Evolutionary conservation across 2,888 invertebrate species (phyloP).

Genomic region (Pristionchus fissidentatus): DNA sequence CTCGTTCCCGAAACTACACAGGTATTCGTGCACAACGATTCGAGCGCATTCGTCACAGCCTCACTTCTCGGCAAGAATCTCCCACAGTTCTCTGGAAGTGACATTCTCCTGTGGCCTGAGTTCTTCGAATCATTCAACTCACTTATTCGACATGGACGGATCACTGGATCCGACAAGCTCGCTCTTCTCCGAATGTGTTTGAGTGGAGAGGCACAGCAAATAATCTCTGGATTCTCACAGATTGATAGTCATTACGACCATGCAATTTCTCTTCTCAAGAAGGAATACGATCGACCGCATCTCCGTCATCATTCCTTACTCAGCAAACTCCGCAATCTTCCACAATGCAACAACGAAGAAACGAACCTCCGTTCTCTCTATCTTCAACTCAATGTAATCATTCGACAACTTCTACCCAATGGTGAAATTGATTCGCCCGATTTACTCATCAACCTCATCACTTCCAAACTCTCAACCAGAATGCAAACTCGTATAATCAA

Average conservation of each 20-base stretch:
- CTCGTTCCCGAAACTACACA: no score
- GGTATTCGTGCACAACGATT: no score
- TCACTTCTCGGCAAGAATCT: not conserved
- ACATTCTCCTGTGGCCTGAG: not conserved
- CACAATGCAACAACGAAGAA: not conserved
- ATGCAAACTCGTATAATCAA: not conserved
- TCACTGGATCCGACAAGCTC: not conserved
- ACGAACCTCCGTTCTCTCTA: not conserved
- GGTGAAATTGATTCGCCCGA: conserved; percentile 1
- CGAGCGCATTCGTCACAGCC: conserved; percentile 14
- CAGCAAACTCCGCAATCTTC: not conserved
- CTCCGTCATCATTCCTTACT: conserved; percentile 1
- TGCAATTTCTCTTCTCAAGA: not conserved
- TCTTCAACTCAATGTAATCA: not conserved
- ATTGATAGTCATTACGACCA: not conserved
- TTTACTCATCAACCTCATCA: not conserved
- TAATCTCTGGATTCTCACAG: not conserved
- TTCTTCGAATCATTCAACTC: not conserved
- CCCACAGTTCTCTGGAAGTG: conserved; percentile 10
- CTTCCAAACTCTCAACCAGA: not conserved
- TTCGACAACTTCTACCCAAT: conserved; percentile 6
- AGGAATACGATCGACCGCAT: not conserved
- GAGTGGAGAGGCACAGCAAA: not conserved
- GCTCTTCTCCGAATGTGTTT: conserved; percentile 12
- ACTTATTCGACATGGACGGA: not conserved